Evolutionary conservation across 92 coral and sea anemone genomes (phyloP).

Genomic region (Zoanthus solanderi): DNA sequence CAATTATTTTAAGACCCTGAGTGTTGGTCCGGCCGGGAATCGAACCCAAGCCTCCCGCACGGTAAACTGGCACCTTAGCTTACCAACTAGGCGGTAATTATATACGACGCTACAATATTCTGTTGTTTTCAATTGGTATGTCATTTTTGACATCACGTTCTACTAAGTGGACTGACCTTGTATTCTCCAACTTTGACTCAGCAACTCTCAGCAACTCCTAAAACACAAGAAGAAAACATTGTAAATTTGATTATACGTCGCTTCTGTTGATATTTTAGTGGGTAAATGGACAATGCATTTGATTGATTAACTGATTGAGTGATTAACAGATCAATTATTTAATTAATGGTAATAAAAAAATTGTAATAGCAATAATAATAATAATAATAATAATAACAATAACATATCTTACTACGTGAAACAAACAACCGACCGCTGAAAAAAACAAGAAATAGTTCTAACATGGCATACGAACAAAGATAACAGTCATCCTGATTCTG

Average conservation of each 20-base stretch:
- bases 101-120: not conserved
- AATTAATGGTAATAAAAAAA: not conserved
- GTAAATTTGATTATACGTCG: not conserved
- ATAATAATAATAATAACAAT: too few species aligned
- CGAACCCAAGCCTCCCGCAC: too few species aligned
- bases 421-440: too few species aligned
- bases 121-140: too few species aligned
- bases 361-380: too few species aligned
- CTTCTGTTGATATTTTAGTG: not conserved
- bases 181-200: slow-evolving; percentile 53
- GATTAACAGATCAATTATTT: not conserved
- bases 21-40: too few species aligned
- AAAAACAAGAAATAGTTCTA: not conserved
- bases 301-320: not conserved
- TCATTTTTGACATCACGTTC: not conserved
- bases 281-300: not conserved
- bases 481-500: not conserved
- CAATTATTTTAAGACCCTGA: too few species aligned
- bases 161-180: slow-evolving; percentile 42
- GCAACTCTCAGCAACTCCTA: slow-evolving; percentile 58
- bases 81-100: too few species aligned
- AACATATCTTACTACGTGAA: too few species aligned
- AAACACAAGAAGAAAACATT: not conserved
- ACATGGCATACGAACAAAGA: not conserved
- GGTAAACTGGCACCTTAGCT: too few species aligned